Conservation (phyloP, 2,888 invertebrate species). For the Drosophila kokeensis region DNA sequence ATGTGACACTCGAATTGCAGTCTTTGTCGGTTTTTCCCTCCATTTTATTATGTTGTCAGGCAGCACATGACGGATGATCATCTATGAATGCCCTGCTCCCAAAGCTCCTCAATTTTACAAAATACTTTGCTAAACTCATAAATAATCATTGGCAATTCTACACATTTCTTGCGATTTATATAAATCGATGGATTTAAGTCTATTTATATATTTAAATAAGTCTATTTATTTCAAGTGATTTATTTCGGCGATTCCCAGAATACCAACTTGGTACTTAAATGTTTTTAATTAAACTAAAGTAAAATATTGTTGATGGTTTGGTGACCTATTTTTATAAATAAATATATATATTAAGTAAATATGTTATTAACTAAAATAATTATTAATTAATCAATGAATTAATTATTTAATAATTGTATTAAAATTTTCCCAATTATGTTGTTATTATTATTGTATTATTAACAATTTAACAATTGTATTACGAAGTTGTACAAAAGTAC, state of each 20-base stretch:
- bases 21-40: background rate
- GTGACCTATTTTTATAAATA: too few species aligned
- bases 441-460: too few species aligned
- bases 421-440: too few species aligned
- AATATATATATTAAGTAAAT: background rate
- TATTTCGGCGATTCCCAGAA: background rate
- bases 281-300: background rate
- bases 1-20: conserved; percentile 20
- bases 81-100: background rate
- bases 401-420: too few species aligned
- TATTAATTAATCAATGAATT: too few species aligned
- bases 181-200: background rate
- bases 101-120: background rate
- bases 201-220: background rate
- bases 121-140: background rate
- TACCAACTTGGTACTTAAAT: background rate
- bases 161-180: background rate
- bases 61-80: background rate
- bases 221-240: background rate
- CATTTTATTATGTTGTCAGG: conserved; percentile 18
- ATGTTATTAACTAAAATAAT: background rate
- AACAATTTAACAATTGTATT: too few species aligned
- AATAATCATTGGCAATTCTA: background rate
- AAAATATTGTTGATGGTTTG: background rate
- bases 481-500: background rate